Base-by-base conservation (phyloP, 2,113 vertebrate species). In the Toxostoma redivivum region DNA sequence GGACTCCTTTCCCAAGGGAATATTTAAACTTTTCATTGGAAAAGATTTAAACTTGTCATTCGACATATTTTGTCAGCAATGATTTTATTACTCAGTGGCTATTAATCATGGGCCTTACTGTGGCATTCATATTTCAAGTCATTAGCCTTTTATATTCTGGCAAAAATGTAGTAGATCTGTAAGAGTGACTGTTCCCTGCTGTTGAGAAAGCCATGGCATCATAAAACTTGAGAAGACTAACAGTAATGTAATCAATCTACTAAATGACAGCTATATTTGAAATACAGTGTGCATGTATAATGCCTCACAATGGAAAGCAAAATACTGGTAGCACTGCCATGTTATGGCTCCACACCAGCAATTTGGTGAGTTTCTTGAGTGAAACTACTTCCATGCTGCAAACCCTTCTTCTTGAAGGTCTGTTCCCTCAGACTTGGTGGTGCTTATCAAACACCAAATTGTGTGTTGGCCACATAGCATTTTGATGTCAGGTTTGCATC, bases 21-120 rank as follows among this genome's bases (percentile, higher is more conserved):
- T 92, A 86, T 86, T 95, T 86, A 96, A 96, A 96, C 67, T 95
- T 97, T 91, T 92, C 54, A 95, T 78, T 96, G 93, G 93, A 73
- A 92, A 92, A 97, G 92, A 96, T 93, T 96, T 96, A 93, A 94
- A 95, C 67, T 95, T 94, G 83, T 91, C 92, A 88, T 66, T 95
- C 19, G 86, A 74, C 57, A 38, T 90, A 84, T 95, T 94, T 96
- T 96, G 94, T 94, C 95, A 96, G 90, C 88, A 93, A 67, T 64
- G 44, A 88, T 94, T 96, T 96, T 97, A 96, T 94, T 96, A 96
- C 79, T 95, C 67, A 88, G 76, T 81, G 48, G 76, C 76, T 88
- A 93, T 96, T 92, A 90, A 96, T 97, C 93, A 94, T 61, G n/a
- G 65, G 61, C 42, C 80, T 93, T 90, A 61, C 86, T 78, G 51